Evolutionary conservation across 2,888 invertebrate species (phyloP).

Genomic region (Philereme vetulata): DNA sequence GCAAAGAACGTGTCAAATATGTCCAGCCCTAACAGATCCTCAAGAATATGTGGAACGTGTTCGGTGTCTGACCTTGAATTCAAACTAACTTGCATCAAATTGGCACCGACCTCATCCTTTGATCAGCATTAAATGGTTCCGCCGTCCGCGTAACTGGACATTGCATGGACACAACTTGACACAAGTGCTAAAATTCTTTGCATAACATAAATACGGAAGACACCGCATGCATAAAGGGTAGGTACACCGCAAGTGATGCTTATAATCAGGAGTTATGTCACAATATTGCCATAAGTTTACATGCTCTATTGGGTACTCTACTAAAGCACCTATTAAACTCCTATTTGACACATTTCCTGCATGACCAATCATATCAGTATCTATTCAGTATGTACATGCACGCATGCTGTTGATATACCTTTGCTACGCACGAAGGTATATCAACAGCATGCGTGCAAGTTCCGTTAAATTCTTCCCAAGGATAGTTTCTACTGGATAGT

Average conservation of each 20-base stretch:
- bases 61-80: no score
- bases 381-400: background rate
- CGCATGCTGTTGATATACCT: background rate
- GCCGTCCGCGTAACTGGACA: no score
- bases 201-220: conserved; percentile 24
- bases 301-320: conserved; percentile 17
- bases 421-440: background rate
- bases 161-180: no score
- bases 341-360: conserved; percentile 16
- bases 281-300: conserved; percentile 13
- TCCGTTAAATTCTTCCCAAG: no score
- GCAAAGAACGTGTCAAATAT: no score
- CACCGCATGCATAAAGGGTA: conserved; percentile 19
- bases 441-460: no score
- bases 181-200: background rate
- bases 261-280: conserved; percentile 19
- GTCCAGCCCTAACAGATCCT: no score
- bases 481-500: no score
- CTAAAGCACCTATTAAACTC: conserved; percentile 14
- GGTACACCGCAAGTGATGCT: conserved; percentile 24
- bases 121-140: no score
- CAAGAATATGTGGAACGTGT: no score
- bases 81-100: no score
- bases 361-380: background rate
- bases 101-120: no score